phyloP scores from a whole-genome alignment of 2,888 invertebrate species.

The Philonicus albiceps region DNA sequence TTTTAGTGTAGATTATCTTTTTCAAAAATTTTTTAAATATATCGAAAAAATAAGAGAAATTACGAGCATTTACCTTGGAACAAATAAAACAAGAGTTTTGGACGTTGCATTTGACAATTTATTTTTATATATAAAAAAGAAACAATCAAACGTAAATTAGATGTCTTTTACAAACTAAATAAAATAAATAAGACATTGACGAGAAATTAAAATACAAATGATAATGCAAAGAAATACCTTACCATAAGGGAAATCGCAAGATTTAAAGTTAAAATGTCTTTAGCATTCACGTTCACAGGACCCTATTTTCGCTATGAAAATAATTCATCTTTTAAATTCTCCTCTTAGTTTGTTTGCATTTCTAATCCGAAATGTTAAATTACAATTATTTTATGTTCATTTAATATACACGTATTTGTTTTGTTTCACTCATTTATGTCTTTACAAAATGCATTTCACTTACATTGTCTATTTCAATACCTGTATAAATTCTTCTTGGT shows the following conservation, averaged over 20 bases:
- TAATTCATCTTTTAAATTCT: conserved; percentile 18
- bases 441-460: conserved; percentile 41
- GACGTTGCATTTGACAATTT: conserved; percentile 40
- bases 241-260: conserved; percentile 30
- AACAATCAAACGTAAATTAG: conserved; percentile 24
- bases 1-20: no score
- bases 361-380: conserved; percentile 13
- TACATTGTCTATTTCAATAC: conserved; percentile 37
- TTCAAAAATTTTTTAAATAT: no score
- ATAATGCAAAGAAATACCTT: conserved; percentile 28
- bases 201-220: conserved; percentile 30
- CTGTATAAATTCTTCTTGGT: conserved; percentile 26
- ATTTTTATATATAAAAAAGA: conserved; percentile 40
- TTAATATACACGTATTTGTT: conserved; percentile 11
- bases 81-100: conserved; percentile 9
- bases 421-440: conserved; percentile 16
- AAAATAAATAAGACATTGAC: conserved; percentile 36
- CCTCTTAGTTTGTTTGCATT: background rate
- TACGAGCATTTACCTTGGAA: background rate
- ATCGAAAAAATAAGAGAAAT: no score
- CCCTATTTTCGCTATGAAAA: conserved; percentile 40
- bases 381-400: conserved; percentile 5
- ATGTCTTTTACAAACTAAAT: conserved; percentile 39
- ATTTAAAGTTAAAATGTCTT: conserved; percentile 21
- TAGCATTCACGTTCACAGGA: conserved; percentile 24